Percentiles rank a stretch among this genome's conserved stretches.
These are phyloP conservation scores for Brenthis daphne DNA, from an alignment of 2,888 invertebrate species.

Conservation along the genomic window DNA sequence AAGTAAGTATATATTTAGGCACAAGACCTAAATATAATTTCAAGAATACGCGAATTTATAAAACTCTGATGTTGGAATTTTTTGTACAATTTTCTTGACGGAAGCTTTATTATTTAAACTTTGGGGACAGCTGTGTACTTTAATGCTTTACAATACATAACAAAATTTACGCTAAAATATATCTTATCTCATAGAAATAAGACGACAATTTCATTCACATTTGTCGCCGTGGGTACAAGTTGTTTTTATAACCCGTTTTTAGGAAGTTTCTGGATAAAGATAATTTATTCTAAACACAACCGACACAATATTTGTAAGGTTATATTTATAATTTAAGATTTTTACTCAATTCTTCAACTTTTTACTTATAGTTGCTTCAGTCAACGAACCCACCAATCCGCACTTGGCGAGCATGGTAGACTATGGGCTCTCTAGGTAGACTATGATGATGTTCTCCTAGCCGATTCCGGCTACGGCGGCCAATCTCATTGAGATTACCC, in stretches of 20 bases:
- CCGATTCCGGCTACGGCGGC: too few species aligned
- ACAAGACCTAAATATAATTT: slow-evolving; percentile 8
- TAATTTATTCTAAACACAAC: slow-evolving; percentile 1
- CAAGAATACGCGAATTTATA: slow-evolving; percentile 14
- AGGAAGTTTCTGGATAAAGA: slow-evolving; percentile 7
- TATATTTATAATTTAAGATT: neutral
- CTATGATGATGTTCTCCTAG: too few species aligned
- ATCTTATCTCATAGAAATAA: neutral
- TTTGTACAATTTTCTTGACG: slow-evolving; percentile 13
- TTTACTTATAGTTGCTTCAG: too few species aligned
- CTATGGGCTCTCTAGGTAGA: too few species aligned
- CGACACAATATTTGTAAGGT: neutral
- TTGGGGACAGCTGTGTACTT: slow-evolving; percentile 20
- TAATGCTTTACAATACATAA: slow-evolving; percentile 8
- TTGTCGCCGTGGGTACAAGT: neutral
- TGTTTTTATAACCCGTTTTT: slow-evolving; percentile 11
- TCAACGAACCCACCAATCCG: too few species aligned
- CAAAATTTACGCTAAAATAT: neutral
- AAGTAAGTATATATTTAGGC: neutral
- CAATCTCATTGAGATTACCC: too few species aligned
- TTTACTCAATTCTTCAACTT: too few species aligned
- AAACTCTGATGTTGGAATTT: slow-evolving; percentile 13
- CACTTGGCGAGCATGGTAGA: too few species aligned
- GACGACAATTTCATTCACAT: neutral
- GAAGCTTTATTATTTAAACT: slow-evolving; percentile 20